Evolutionary conservation across 2,113 vertebrate species (phyloP).

Genomic region (Xiphophorus couchianus): DNA sequence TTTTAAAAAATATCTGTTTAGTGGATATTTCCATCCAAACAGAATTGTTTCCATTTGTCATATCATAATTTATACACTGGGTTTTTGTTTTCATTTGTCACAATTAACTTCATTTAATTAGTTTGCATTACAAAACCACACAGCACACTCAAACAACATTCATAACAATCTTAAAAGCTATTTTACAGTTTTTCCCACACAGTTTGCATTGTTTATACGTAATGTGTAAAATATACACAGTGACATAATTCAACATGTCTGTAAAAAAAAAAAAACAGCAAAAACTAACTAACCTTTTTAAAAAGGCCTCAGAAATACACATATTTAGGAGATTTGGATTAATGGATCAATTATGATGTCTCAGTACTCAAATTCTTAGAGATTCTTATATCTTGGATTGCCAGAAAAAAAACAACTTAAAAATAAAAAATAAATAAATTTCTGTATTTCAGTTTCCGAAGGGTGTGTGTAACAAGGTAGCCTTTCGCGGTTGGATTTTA

Average conservation of each 20-base stretch:
- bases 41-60: too few species aligned
- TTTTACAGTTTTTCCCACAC: too few species aligned
- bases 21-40: too few species aligned
- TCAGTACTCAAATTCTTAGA: not conserved
- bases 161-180: too few species aligned
- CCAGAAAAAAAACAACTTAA: not conserved
- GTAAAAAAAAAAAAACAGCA: not conserved
- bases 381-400: not conserved
- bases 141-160: not conserved
- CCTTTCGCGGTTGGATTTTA: too few species aligned
- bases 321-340: too few species aligned
- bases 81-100: not conserved
- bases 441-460: not conserved
- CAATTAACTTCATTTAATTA: not conserved
- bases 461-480: not conserved
- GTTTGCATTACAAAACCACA: not conserved
- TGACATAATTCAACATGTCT: not conserved
- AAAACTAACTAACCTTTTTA: not conserved
- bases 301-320: not conserved
- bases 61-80: too few species aligned
- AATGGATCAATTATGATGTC: not conserved
- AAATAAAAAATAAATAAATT: too few species aligned
- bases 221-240: too few species aligned
- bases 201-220: too few species aligned
- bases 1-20: too few species aligned